Conservation (phyloP, 2,797 vertebrate genomes). For the Sarcoramphus papa region DNA sequence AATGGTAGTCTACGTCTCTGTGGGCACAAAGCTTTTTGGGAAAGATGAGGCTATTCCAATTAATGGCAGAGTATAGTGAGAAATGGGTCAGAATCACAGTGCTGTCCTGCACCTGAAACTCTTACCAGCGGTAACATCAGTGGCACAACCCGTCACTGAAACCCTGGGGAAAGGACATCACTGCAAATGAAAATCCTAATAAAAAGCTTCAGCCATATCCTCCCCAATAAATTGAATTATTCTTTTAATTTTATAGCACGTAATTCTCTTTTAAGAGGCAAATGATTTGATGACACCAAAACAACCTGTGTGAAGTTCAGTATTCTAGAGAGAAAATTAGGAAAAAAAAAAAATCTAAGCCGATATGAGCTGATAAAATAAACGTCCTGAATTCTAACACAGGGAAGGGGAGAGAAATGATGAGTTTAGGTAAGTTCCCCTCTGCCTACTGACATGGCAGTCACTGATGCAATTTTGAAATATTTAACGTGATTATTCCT, state of each 20-base stretch:
- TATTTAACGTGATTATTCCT: constrained; percentile 31
- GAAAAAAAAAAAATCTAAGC: background rate
- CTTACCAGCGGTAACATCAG: constrained; percentile 45
- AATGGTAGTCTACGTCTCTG: background rate
- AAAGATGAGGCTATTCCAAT: background rate
- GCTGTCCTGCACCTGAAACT: constrained; percentile 24
- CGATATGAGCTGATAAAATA: background rate
- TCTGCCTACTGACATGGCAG: background rate
- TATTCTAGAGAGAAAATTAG: background rate
- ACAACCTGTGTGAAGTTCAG: constrained; percentile 60
- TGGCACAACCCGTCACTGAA: constrained; percentile 75
- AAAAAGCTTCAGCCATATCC: constrained; percentile 55
- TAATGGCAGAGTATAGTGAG: background rate
- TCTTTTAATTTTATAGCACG: constrained; percentile 69
- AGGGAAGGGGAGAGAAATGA: background rate
- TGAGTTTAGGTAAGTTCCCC: background rate
- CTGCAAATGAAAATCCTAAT: constrained; percentile 67
- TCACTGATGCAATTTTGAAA: constrained; percentile 15
- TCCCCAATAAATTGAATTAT: constrained; percentile 72
- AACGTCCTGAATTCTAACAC: background rate
- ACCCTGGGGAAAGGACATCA: constrained; percentile 67
- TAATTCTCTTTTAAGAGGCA: constrained; percentile 66
- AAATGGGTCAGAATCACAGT: constrained; percentile 15
- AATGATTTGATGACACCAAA: constrained; percentile 71
- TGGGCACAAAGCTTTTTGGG: background rate